phyloP scores from a whole-genome alignment of 2,888 invertebrate species.

The Pristionchus mayeri region DNA sequence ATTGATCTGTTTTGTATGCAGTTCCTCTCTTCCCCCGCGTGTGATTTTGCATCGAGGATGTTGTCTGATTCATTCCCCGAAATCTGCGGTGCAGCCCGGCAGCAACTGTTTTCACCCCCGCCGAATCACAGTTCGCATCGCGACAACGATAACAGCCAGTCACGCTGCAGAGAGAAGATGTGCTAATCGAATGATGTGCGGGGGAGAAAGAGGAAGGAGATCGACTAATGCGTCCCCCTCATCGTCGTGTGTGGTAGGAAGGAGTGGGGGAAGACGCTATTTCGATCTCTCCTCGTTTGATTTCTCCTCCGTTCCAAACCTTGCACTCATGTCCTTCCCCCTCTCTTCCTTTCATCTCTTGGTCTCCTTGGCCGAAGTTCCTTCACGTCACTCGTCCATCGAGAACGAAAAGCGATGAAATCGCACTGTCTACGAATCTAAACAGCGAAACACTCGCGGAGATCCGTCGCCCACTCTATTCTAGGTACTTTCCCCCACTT shows the following conservation, averaged over 20 bases:
- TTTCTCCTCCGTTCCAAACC: background rate
- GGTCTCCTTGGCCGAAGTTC: background rate
- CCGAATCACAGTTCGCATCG: background rate
- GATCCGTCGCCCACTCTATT: background rate
- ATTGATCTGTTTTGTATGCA: no score
- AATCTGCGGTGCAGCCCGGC: background rate
- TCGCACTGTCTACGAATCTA: background rate
- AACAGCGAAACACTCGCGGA: background rate
- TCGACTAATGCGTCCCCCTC: background rate
- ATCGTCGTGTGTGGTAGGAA: background rate
- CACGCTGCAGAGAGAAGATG: background rate
- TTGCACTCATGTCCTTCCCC: background rate
- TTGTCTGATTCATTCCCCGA: background rate
- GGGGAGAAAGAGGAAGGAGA: background rate
- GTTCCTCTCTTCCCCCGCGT: no score
- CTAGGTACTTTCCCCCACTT: background rate
- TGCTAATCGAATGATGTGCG: slow-evolving; percentile 7
- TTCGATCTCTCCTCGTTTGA: background rate
- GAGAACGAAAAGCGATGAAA: background rate
- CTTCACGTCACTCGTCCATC: background rate
- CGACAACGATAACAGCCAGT: background rate
- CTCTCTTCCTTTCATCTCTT: background rate
- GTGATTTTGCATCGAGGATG: no score
- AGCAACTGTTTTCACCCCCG: background rate
- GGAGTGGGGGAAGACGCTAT: slow-evolving; percentile 7